A percentile compares a stretch with the other conserved stretches of the same genome.
Conservation (phyloP, 1,140 invertebrate species). For the Matsumurasca onukii region DNA sequence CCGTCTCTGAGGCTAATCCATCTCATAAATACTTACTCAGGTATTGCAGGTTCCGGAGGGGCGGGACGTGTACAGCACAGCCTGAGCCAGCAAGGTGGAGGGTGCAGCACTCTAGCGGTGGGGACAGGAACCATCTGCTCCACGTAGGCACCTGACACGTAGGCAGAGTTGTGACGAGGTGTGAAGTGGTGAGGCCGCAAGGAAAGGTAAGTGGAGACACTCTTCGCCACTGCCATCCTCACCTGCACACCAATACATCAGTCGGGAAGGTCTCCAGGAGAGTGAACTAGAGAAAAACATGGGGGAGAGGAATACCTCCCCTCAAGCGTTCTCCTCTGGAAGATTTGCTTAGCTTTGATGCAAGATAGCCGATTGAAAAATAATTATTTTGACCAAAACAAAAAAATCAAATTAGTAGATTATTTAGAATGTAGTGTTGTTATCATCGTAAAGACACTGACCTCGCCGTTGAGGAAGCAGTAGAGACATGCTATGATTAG, state of each 20-base stretch:
- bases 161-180: conserved; percentile 41
- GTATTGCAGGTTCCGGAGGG: conserved; percentile 6
- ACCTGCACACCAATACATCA: conserved; percentile 55
- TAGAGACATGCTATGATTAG: conserved; percentile 83
- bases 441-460: no score
- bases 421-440: no score
- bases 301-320: no score
- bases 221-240: conserved; percentile 56
- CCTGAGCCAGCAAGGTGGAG: conserved; percentile 29
- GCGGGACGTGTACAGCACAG: conserved; percentile 27
- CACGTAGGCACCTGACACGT: conserved; percentile 38
- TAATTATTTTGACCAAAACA: no score
- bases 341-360: no score
- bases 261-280: no score
- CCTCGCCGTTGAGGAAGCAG: conserved; percentile 88
- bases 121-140: conserved; percentile 23
- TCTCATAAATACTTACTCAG: conserved; percentile 10
- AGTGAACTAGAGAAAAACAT: no score
- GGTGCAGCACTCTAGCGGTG: conserved; percentile 14
- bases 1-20: no score
- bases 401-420: no score
- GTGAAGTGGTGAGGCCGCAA: conserved; percentile 46
- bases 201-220: conserved; percentile 56
- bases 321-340: no score
- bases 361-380: no score